A percentile compares a stretch with the other conserved stretches of the same genome.
phyloP scores from a whole-genome alignment of 2,888 invertebrate genomes.

The Apantesis nais region DNA sequence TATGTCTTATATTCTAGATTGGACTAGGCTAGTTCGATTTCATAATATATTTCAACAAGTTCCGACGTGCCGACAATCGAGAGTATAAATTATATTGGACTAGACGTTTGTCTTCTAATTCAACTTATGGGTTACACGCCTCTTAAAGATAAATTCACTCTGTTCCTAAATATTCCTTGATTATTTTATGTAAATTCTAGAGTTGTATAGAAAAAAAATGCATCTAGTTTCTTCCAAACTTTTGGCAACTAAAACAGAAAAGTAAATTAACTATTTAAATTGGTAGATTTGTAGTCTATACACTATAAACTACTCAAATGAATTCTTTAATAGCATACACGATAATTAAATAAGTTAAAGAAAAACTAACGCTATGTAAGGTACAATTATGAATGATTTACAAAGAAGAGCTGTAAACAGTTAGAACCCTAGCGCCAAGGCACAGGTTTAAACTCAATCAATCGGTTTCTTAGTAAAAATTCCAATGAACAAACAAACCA shows the following conservation, averaged over 20 bases:
- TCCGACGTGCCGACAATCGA: no score
- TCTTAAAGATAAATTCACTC: background rate
- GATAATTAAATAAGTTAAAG: no score
- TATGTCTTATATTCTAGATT: background rate
- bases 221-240: no score
- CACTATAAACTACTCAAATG: no score
- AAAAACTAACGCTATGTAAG: background rate
- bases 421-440: slow-evolving; percentile 9
- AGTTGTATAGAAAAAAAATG: background rate
- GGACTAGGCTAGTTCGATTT: no score
- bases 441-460: slow-evolving; percentile 19
- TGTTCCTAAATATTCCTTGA: no score
- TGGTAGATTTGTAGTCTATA: no score
- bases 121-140: background rate
- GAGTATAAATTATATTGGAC: no score
- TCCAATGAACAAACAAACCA: slow-evolving; percentile 17
- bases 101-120: background rate
- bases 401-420: slow-evolving; percentile 5
- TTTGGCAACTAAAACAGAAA: no score
- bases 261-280: no score
- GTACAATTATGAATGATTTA: slow-evolving; percentile 19
- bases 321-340: no score
- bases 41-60: no score
- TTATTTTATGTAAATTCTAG: background rate
- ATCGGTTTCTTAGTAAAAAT: slow-evolving; percentile 19